Base-by-base conservation (phyloP, 1,140 invertebrate genomes). In the Grapholita molesta region DNA sequence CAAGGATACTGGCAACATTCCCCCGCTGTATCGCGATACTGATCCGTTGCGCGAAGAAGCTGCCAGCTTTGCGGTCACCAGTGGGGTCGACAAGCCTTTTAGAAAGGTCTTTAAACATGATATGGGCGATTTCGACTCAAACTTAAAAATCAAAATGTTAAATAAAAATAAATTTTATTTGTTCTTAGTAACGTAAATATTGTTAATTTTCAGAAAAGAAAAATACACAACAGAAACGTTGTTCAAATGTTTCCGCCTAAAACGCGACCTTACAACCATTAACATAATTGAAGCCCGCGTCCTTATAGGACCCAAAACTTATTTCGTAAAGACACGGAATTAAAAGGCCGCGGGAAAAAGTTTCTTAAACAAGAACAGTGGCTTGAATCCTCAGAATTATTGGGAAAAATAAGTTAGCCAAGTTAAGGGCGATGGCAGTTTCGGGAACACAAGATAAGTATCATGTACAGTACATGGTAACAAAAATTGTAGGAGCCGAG, bases 331-430 rank as follows among this genome's bases (percentile, higher is more conserved):
- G 42, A 48, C 42, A 21, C 42, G 2, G 18, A 48, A 48, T 48
- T 48, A 48, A 48, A 48, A 48, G 42, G 18, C 42, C 18, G 42
- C 42, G 42, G n/a, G 4, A 48, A 21, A 48, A 48, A 48, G 42
- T 48, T 48, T 5, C 42, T 18, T 48, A 48, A 48, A 48, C 18
- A 48, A 21, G 42, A 48, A 48, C 42, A 48, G 42, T 48, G 42
- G 42, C 18, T 48, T 15, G 42, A 48, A 57, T 68, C 64, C 42
- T 9, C 4, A 67, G 72, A 75, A 69, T 66, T 72, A 76, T 76
- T 75, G 57, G 30, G 38, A 72, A 70, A 71, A 76, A 72, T 73
- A 76, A 66, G 66, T 72, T 74, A 68, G 69, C 35, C 66, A 70
- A 64, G 70, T 70, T 70, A 65, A 71, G 64, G 71, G 35, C 52